Percentiles rank a stretch among this genome's conserved stretches.
Evolutionary conservation across 2,888 invertebrate species (phyloP).

Genomic region (Gymnoscelis rufifasciata): DNA sequence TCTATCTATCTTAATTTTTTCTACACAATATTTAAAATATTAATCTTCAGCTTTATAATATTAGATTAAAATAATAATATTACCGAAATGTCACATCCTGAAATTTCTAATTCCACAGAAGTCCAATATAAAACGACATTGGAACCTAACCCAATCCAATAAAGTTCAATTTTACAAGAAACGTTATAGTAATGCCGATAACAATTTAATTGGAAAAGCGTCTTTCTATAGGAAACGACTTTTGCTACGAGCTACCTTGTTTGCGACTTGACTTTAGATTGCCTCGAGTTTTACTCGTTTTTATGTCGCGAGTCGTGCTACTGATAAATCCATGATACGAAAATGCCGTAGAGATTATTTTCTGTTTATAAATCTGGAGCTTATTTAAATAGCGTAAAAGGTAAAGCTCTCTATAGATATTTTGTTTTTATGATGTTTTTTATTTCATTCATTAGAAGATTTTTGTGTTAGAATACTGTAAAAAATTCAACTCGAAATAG

Average conservation of each 20-base stretch:
- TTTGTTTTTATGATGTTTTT: too few species aligned
- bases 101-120: constrained; percentile 1
- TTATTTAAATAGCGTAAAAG: too few species aligned
- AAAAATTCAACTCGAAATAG: too few species aligned
- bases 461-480: too few species aligned
- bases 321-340: not conserved
- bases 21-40: too few species aligned
- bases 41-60: too few species aligned
- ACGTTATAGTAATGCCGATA: constrained; percentile 25
- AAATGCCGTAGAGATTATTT: not conserved
- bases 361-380: too few species aligned
- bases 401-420: too few species aligned
- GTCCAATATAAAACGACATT: constrained; percentile 9
- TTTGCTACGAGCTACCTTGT: constrained; percentile 19
- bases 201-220: constrained; percentile 43
- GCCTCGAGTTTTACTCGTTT: constrained; percentile 15
- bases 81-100: too few species aligned
- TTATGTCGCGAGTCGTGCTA: constrained; percentile 5
- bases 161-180: constrained; percentile 9
- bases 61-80: too few species aligned
- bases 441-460: too few species aligned
- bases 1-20: too few species aligned
- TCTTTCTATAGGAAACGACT: constrained; percentile 28
- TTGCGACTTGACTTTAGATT: constrained; percentile 18
- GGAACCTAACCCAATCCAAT: constrained; percentile 2